Evolutionary conservation across 2,888 invertebrate genomes (phyloP), one percentile per base, ranked within the genome.

Genomic region (Ormyrus nitidulus): DNA sequence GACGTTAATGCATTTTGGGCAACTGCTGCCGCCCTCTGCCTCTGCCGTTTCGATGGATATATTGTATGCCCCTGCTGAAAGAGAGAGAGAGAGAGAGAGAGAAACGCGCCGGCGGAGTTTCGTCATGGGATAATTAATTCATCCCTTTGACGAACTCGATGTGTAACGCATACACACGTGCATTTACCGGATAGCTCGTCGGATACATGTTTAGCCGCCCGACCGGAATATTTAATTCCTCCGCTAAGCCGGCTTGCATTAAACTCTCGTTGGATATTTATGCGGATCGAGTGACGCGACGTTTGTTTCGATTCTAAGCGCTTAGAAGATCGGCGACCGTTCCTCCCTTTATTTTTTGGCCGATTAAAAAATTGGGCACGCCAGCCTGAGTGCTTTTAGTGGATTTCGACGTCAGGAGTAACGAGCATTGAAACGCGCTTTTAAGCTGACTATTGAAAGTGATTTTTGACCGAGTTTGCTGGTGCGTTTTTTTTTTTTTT

Each of bases 61-160:
- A 69, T 56, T 13, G 48, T 58, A 44, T 9, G 54, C 44, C 53
- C 61, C 34, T 34, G 13, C 49, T 11, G 9, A 11, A 0, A 0
- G 19, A 49, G 19, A 49, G 46, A 48, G 48, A 48, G 13, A 4
- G 13, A 4, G 46, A 6, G 61, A 51, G 51, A 6, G 44, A 8
- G 53, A 13, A 11, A 13, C 11, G n/a, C 53, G 3, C 54, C 5
- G 61, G 9, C 53, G n/a, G n/a, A 46, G 7, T 68, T 68, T 34
- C 46, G 75, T 76, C 79, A 61, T 19, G 58, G 69, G 54, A 75
- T 75, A 73, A 75, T 75, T 75, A 66, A 79, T 75, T 76, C 76
- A 76, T 75, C 56, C 66, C 61, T 19, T 65, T 56, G 62, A 51
- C 11, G 62, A 58, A 62, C 65, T 59, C 64, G 48, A 48, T 58